Base-by-base conservation (phyloP, 2,888 invertebrate genomes). In the Boloria selene region DNA sequence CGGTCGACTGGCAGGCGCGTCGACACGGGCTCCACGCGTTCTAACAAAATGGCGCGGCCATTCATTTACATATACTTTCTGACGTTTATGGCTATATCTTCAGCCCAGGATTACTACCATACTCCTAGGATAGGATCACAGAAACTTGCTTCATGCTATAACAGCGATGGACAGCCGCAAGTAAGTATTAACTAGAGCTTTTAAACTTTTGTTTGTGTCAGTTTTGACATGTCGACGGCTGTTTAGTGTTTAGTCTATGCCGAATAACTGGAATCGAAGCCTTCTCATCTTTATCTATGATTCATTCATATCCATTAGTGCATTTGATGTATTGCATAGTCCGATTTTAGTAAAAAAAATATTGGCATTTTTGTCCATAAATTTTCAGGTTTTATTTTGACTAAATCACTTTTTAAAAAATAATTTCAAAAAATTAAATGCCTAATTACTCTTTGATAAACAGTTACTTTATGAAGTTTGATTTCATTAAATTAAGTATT, bases 101-200 rank as follows among this genome's bases (percentile, higher is more conserved):
- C 78, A 22, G 86, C 86, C 62, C 88, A 89, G 82, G 86, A 88
- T 75, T 80, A 84, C 76, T 82, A 83, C 73, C 79, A 84, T 59
- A 86, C 86, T 56, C 86, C 87, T 61, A 79, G 86, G 72, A 82
- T 84, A 55, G 87, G 86, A 69, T 83, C 90, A 22, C 84, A 85
- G 76, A 87, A 87, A 74, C 80, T 87, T 26, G 85, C 90, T 14
- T 85, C 89, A 13, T 91, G 91, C 74, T 89, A 90, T 78, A 86
- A 83, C 75, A 82, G 74, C 77, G 87, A 88, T 60, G 86, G 86
- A 70, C 72, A 79, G 26, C 90, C 91, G 0, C 91, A 91, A 83
- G 91, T 91, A 77, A 86, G 88, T 86, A 68, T 74, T 69, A 73
- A 72, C 65, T 72, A 52, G 73, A 77, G 76, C 78, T 77, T 77